Percentiles rank a stretch among this genome's conserved stretches.
phyloP scores from a whole-genome alignment of 92 coral and sea anemone genomes.

The Umimayanthus chanpuru region DNA sequence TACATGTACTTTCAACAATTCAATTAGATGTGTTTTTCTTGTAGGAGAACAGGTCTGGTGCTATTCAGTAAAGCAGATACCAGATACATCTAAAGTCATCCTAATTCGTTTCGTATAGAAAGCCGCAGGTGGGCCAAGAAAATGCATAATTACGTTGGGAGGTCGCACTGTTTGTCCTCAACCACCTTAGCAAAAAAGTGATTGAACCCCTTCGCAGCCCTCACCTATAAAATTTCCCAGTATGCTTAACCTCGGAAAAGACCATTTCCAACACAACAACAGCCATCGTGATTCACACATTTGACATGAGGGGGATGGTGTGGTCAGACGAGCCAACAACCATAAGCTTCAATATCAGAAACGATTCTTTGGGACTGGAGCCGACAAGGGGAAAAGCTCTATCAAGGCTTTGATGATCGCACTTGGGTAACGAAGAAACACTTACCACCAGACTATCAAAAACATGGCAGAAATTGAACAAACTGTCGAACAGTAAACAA shows the following conservation, averaged over 20 bases:
- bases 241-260: slow-evolving; percentile 1
- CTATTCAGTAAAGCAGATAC: slow-evolving; percentile 27
- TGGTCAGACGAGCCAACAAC: no score
- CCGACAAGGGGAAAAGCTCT: background rate
- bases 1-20: background rate
- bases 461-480: slow-evolving; percentile 1
- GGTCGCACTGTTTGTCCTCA: background rate
- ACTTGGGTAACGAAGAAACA: background rate
- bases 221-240: slow-evolving; percentile 2
- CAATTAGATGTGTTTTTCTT: slow-evolving; percentile 31
- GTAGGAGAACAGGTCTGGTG: slow-evolving; percentile 46
- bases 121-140: background rate
- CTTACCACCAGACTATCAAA: background rate
- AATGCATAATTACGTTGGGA: background rate
- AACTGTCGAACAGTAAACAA: slow-evolving; percentile 9
- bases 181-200: background rate
- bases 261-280: slow-evolving; percentile 13
- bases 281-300: slow-evolving; percentile 17
- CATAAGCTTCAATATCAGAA: slow-evolving; percentile 3
- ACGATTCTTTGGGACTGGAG: slow-evolving; percentile 2
- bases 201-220: background rate
- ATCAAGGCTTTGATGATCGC: slow-evolving; percentile 8
- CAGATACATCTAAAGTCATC: slow-evolving; percentile 29
- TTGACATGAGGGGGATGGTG: slow-evolving; percentile 24
- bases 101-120: slow-evolving; percentile 19